These are phyloP conservation scores for Phalacrocorax brasilianus DNA, from an alignment of 2,113 vertebrate genomes.

Conservation along the genomic window DNA sequence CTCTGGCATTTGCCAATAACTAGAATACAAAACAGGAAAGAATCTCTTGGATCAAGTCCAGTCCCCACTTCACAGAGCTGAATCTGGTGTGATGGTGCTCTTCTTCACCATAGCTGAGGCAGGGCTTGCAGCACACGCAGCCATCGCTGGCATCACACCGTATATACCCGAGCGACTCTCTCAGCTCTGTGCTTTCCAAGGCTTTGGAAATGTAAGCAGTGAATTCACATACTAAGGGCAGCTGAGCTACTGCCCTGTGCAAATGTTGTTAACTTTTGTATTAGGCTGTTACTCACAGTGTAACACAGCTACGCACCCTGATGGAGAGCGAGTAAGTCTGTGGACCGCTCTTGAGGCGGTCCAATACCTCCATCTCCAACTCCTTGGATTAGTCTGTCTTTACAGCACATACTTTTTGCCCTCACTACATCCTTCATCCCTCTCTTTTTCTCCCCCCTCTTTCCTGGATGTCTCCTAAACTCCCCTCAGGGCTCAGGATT, in stretches of 20 bases:
- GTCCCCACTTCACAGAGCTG: background rate
- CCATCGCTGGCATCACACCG: background rate
- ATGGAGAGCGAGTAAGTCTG: background rate
- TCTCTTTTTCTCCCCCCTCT: background rate
- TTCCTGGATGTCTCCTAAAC: slow-evolving; percentile 49
- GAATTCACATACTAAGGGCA: background rate
- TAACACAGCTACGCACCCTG: background rate
- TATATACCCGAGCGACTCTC: fast-evolving
- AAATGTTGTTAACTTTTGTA: background rate
- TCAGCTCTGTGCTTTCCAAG: background rate
- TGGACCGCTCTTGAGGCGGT: background rate
- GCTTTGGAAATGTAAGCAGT: background rate
- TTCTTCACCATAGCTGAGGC: background rate
- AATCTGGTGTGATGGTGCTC: background rate
- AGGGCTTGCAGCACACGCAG: background rate
- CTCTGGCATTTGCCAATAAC: background rate
- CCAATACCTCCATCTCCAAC: background rate
- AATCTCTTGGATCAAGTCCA: background rate
- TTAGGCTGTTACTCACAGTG: background rate
- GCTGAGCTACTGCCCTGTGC: background rate
- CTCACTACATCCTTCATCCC: background rate
- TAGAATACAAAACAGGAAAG: background rate
- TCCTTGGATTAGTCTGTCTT: background rate
- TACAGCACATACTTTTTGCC: background rate
- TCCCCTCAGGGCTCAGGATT: slow-evolving; percentile 50